These are phyloP conservation scores for Promerops cafer DNA, from an alignment of 2,113 vertebrate genomes.

Conservation along the genomic window DNA sequence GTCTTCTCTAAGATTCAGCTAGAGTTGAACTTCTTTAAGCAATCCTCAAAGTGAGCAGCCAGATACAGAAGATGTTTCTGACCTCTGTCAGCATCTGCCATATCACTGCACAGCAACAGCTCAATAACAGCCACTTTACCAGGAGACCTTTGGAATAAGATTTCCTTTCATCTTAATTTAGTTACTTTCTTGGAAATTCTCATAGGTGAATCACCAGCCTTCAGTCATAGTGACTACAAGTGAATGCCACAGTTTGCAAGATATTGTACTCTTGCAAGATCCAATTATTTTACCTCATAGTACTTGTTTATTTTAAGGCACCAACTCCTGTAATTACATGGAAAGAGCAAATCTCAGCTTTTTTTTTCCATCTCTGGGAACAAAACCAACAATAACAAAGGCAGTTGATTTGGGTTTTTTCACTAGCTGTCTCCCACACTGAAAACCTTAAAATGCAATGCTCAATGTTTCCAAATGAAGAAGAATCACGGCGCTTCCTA, in stretches of 20 bases:
- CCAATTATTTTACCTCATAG: not conserved
- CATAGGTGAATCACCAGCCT: not conserved
- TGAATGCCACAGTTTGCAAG: not conserved
- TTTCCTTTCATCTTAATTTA: not conserved
- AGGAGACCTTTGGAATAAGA: not conserved
- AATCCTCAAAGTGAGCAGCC: not conserved
- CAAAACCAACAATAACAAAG: not conserved
- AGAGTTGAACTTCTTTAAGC: not conserved
- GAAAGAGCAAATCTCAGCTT: not conserved
- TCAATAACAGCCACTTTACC: not conserved
- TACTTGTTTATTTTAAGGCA: not conserved
- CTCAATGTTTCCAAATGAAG: not conserved
- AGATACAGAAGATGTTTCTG: not conserved
- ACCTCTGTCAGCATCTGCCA: not conserved
- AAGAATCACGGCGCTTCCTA: not conserved
- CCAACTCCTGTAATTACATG: not conserved
- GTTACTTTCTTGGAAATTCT: not conserved
- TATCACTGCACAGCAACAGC: not conserved
- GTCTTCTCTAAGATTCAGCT: not conserved
- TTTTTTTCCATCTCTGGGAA: not conserved
- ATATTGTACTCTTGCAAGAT: not conserved
- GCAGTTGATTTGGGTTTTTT: not conserved
- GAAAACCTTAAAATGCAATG: not conserved
- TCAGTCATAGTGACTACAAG: not conserved
- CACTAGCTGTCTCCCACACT: fast-evolving